Conservation (phyloP, 2,797 vertebrate species). For the Acipenser oxyrinchus region DNA sequence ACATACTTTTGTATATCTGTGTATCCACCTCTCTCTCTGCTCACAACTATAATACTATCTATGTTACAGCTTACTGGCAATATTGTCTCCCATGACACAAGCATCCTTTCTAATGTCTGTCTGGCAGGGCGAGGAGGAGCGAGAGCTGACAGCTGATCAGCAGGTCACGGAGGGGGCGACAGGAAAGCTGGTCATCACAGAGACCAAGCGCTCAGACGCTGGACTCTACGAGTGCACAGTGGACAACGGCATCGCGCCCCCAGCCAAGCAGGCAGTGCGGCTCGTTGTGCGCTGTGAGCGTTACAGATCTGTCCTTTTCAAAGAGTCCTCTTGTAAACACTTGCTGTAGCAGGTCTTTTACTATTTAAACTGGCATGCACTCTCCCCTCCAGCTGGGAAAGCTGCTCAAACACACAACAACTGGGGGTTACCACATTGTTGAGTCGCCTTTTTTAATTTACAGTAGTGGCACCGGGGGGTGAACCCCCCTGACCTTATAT, state of each 20-base stretch:
- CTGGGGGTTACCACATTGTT: too few species aligned
- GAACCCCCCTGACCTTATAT: too few species aligned
- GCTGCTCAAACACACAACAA: too few species aligned
- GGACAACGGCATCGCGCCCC: conserved; percentile 64
- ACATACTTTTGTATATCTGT: too few species aligned
- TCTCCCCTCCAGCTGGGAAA: too few species aligned
- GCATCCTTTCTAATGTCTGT: conserved; percentile 34
- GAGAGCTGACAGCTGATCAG: conserved; percentile 43
- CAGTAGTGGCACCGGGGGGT: too few species aligned
- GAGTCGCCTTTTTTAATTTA: too few species aligned
- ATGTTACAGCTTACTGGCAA: conserved; percentile 31
- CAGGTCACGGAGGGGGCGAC: conserved; percentile 53
- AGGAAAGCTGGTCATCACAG: conserved; percentile 57
- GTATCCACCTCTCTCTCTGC: conserved; percentile 14
- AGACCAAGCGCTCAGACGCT: conserved; percentile 59
- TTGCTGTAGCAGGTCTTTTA: too few species aligned
- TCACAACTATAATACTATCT: conserved; percentile 67
- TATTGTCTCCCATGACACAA: conserved; percentile 35
- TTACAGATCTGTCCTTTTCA: too few species aligned
- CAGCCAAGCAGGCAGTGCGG: conserved; percentile 54
- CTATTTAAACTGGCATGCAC: too few species aligned
- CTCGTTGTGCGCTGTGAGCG: conserved; percentile 76
- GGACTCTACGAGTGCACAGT: conserved; percentile 72
- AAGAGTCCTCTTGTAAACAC: too few species aligned
- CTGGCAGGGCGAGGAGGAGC: conserved; percentile 58